Conservation (phyloP, 2,888 invertebrate species). For the Magallana nippona region DNA sequence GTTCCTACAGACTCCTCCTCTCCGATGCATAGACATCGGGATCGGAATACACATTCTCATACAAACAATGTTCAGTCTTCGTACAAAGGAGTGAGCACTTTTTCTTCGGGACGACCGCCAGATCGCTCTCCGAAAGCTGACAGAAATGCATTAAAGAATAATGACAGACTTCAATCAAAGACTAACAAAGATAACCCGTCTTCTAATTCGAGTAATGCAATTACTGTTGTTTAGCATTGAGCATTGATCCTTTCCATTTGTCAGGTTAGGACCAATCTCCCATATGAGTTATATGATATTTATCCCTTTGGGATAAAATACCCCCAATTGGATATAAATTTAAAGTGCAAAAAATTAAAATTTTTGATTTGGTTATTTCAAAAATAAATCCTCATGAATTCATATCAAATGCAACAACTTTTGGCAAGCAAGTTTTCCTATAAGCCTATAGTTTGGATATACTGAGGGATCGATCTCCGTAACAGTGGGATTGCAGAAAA, state of each 20-base stretch:
- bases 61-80: slow-evolving; percentile 49
- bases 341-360: no score
- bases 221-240: slow-evolving; percentile 18
- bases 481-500: no score
- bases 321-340: no score
- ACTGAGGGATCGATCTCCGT: no score
- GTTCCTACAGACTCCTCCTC: slow-evolving; percentile 71
- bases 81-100: slow-evolving; percentile 45
- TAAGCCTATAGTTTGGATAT: no score
- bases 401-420: no score
- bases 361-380: no score
- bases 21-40: slow-evolving; percentile 67
- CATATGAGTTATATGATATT: no score
- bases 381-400: no score
- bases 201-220: slow-evolving; percentile 29
- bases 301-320: no score
- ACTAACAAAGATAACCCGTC: slow-evolving; percentile 26
- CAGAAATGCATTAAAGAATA: slow-evolving; percentile 18
- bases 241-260: not conserved
- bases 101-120: slow-evolving; percentile 46
- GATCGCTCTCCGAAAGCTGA: slow-evolving; percentile 36
- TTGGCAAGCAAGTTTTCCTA: no score
- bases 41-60: slow-evolving; percentile 51
- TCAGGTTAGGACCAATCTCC: no score
- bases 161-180: slow-evolving; percentile 27